Evolutionary conservation across 64 coral and sea anemone species (phyloP).

Genomic region (Stylophora pistillata): DNA sequence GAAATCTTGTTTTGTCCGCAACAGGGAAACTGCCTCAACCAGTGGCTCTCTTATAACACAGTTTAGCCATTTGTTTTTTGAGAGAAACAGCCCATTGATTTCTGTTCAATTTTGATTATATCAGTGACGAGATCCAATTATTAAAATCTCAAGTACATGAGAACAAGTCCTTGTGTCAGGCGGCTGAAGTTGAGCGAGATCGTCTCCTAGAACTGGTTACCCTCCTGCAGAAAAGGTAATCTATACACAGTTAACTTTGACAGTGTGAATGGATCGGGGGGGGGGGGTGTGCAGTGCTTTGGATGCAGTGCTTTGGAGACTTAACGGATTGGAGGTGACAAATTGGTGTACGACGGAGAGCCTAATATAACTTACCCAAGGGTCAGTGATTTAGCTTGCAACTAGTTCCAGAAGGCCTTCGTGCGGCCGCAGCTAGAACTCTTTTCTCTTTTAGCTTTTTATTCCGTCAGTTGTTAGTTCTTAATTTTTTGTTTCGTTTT

Average conservation of each 20-base stretch:
- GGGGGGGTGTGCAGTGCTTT: not conserved
- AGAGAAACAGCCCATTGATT: not conserved
- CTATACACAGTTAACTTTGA: not conserved
- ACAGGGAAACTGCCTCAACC: no score
- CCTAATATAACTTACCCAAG: no score
- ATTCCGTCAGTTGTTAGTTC: no score
- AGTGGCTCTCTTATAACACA: not conserved
- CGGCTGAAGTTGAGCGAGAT: slow-evolving; percentile 88
- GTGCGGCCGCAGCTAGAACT: no score
- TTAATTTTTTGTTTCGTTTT: no score
- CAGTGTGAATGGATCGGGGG: not conserved
- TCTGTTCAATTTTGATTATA: not conserved
- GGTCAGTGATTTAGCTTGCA: no score
- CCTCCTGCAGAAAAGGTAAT: slow-evolving; percentile 82
- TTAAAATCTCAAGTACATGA: slow-evolving; percentile 75
- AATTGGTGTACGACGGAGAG: no score
- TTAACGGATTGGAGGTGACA: no score
- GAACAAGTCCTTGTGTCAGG: slow-evolving; percentile 75
- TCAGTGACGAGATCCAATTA: slow-evolving; percentile 47
- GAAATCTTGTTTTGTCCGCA: no score
- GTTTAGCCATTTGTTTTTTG: not conserved
- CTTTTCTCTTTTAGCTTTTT: no score
- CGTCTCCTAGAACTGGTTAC: slow-evolving; percentile 84
- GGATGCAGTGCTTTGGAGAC: no score
- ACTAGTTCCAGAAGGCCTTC: no score